Percentiles rank a stretch among this genome's conserved stretches.
These are phyloP conservation scores for Spinibarbus caldwelli DNA, from an alignment of 2,797 vertebrate genomes.

Conservation along the genomic window DNA sequence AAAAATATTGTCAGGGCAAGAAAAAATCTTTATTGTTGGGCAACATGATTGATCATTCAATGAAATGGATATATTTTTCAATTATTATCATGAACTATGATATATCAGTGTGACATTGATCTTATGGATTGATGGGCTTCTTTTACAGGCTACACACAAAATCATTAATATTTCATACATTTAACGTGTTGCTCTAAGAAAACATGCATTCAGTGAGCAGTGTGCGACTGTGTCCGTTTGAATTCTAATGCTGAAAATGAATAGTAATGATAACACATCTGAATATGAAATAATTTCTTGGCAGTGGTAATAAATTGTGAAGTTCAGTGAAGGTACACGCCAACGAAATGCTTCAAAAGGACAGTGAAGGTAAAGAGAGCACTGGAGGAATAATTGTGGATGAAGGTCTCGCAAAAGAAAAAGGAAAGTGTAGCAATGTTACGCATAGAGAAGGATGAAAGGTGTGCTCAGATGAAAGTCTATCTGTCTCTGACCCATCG, in stretches of 20 bases:
- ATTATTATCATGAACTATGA: background rate
- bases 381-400: background rate
- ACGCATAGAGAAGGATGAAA: background rate
- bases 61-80: background rate
- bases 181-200: background rate
- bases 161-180: background rate
- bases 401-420: background rate
- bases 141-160: background rate
- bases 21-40: constrained; percentile 3
- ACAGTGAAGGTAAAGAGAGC: background rate
- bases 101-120: background rate
- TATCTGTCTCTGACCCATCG: constrained; percentile 42
- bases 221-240: background rate
- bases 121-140: background rate
- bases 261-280: background rate
- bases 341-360: background rate
- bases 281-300: background rate
- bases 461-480: constrained; percentile 1
- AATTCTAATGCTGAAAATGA: background rate
- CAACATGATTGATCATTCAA: background rate
- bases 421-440: background rate
- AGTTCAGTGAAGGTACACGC: background rate
- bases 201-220: background rate
- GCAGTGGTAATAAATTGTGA: background rate
- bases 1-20: background rate